Evolutionary conservation across 2,888 invertebrate genomes (phyloP), one percentile per base, ranked within the genome.

Genomic region (Eudasyphora cyanicolor): DNA sequence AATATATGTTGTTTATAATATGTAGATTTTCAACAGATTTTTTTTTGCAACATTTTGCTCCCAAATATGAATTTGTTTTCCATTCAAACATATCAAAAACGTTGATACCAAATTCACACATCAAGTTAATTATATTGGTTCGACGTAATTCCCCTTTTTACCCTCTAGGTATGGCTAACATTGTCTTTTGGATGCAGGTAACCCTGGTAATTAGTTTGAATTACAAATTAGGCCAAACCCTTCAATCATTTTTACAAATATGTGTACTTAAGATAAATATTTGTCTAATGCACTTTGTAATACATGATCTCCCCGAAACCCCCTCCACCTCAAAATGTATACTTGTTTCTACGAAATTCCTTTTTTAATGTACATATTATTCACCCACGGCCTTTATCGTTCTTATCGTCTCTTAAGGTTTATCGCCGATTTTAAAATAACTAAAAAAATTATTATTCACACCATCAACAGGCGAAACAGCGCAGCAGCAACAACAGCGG

Each of bases 361-460:
- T 45, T 12, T 38, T 38, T 32, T 8, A 32, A n/a, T n/a, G n/a
- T n/a, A 32, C 32, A 32, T n/a, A 32, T 45, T 45, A 14, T 12
- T 4, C 57, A 24, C 12, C 14, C 12, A 10, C 57, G 2, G 57
- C 27, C 57, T 67, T 76, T 73, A 84, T 78, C 78, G 32, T 80
- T 80, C 77, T 80, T 77, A 84, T 84, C 78, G 70, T 24, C 2
- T 4, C 64, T 12, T 49, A 49, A 35, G 64, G 70, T 84, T 84
- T 84, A 67, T 84, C 67, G 77, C 71, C 77, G 71, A 76, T 81
- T 84, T 73, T 42, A 60, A 51, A 77, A 64, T 27, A 57, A 35
- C 67, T 51, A 57, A 54, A 62, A 24, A 80, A 81, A 81, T 76
- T 84, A 84, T 81, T 84, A 84, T 84, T 84, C 81, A 81, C 84